Evolutionary conservation across 92 coral and sea anemone genomes (phyloP), one percentile per base, ranked within the genome.

Genomic region (Virgularia gustaviana): DNA sequence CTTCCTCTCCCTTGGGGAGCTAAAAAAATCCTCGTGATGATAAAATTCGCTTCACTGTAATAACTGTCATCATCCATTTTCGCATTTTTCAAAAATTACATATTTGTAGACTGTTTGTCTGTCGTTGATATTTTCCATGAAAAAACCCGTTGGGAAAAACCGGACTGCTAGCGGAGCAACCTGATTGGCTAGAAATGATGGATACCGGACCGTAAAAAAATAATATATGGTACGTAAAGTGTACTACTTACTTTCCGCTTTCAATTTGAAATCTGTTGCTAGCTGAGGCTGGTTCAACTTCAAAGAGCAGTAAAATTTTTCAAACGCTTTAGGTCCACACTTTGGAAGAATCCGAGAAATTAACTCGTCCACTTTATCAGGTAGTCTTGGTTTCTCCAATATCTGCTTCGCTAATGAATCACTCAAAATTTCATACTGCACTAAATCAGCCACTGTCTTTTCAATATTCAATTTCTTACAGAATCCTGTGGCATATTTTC

Each of bases 281-380:
- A 80, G 53, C 36, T 56, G 41, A 19, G 60, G 64, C 37, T 86
- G 79, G 18, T 67, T 62, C 2, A 25, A 39, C 12, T 66, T 30
- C 49, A 85, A 28, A 27, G 81, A 77, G 44, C 29, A 22, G 2
- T 57, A 75, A 58, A 88, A 88, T 41, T 55, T 64, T 1, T 65
- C 70, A 36, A 77, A 85, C 3, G 87, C 95, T 12, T 34, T 36
- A 0, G 80, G 79, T 27, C 86, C 95, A 41, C 45, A 85, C 31
- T 77, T 85, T 7, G 73, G 82, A 0, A 88, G 59, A 23, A 85
- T 32, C 2, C 73, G 73, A 5, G 22, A 22, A 28, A 88, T 11
- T 32, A 88, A 63, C 9, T 61, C 58, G 23, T 72, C 70, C 33
- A 77, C 73, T 61, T 45, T 81, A 19, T 33, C 62, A 2, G 1